These are phyloP conservation scores for Ptychochromis oligacanthus DNA, from an alignment of 2,113 vertebrate species.

Conservation along the genomic window DNA sequence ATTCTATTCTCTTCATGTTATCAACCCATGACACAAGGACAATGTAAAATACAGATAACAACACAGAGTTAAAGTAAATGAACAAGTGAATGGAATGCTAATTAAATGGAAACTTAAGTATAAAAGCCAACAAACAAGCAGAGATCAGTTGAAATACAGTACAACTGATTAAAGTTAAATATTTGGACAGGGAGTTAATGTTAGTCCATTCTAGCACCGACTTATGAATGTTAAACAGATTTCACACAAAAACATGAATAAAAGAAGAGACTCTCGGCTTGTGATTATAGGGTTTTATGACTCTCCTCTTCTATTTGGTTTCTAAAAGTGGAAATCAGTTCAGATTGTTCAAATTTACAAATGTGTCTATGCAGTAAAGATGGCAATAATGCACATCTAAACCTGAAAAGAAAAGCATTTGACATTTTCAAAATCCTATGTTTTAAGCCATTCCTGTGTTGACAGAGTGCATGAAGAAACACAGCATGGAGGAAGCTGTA, in stretches of 20 bases:
- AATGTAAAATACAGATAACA: conserved; percentile 33
- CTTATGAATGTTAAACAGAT: conserved; percentile 53
- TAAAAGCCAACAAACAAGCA: conserved; percentile 51
- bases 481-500: neutral
- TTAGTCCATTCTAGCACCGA: neutral
- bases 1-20: conserved; percentile 39
- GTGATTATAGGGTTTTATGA: conserved; percentile 20
- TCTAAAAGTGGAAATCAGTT: conserved; percentile 25
- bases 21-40: conserved; percentile 1
- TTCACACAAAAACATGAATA: conserved; percentile 44
- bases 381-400: neutral
- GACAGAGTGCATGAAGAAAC: neutral
- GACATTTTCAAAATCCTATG: neutral
- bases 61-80: conserved; percentile 12
- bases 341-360: conserved; percentile 9
- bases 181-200: conserved; percentile 47
- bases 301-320: conserved; percentile 1
- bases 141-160: conserved; percentile 36
- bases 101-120: conserved; percentile 38
- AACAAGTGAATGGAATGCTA: conserved; percentile 15
- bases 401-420: neutral
- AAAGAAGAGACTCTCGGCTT: conserved; percentile 42
- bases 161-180: conserved; percentile 51
- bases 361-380: neutral
- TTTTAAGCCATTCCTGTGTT: conserved; percentile 10